Conservation (phyloP, 2,888 invertebrate genomes). For the Drosophila subsilvestris region DNA sequence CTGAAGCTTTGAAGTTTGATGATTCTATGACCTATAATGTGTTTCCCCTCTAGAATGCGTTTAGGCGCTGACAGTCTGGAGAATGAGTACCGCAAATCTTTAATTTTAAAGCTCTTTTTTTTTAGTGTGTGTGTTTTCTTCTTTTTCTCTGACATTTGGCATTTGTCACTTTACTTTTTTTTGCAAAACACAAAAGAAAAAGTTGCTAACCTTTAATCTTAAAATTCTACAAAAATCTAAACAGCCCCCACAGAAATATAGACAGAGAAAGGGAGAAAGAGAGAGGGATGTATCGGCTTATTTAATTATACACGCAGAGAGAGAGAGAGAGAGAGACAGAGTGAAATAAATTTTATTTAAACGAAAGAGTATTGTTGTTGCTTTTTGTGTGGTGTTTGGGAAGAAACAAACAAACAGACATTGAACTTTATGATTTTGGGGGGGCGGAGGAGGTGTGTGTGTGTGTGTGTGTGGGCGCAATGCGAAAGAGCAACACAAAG, state of each 20-base stretch:
- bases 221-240: slow-evolving; percentile 27
- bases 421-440: slow-evolving; percentile 67
- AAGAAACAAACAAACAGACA: slow-evolving; percentile 52
- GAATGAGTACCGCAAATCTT: slow-evolving; percentile 8
- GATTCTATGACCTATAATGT: background rate
- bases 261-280: slow-evolving; percentile 8
- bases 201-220: slow-evolving; percentile 53
- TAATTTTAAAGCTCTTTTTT: slow-evolving; percentile 6
- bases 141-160: slow-evolving; percentile 49
- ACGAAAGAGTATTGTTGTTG: slow-evolving; percentile 40
- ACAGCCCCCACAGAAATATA: slow-evolving; percentile 22
- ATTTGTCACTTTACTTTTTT: slow-evolving; percentile 53
- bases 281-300: slow-evolving; percentile 18
- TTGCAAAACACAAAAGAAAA: slow-evolving; percentile 22
- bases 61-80: background rate
- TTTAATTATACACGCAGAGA: slow-evolving; percentile 58
- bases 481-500: slow-evolving; percentile 42
- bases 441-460: slow-evolving; percentile 42
- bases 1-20: no score
- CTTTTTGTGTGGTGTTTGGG: slow-evolving; percentile 9
- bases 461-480: slow-evolving; percentile 46
- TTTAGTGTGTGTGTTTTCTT: background rate
- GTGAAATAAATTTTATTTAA: slow-evolving; percentile 58
- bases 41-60: background rate
- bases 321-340: slow-evolving; percentile 16